phyloP scores from a whole-genome alignment of 2,888 invertebrate species.

The Drosophila seclusa region DNA sequence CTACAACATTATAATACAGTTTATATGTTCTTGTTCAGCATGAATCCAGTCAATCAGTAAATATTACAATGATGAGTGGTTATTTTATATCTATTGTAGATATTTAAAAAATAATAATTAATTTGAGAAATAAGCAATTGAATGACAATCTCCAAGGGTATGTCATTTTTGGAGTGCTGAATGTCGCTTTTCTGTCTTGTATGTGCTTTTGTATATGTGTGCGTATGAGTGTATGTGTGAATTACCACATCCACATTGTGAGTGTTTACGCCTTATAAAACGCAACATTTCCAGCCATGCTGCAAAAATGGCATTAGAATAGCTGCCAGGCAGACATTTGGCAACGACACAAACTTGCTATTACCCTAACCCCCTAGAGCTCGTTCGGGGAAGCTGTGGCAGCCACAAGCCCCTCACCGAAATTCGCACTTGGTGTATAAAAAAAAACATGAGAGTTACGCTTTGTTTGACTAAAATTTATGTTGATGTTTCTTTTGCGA shows the following conservation, averaged over 20 bases:
- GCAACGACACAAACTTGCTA: conserved; percentile 71
- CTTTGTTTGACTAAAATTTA: conserved; percentile 80
- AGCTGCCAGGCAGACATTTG: conserved; percentile 60
- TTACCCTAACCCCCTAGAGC: conserved; percentile 50
- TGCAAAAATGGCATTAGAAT: conserved; percentile 61
- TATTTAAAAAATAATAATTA: neutral
- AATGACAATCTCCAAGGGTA: neutral
- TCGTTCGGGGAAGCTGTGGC: neutral
- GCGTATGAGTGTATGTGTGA: conserved; percentile 13
- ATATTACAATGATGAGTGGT: neutral
- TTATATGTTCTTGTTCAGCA: neutral
- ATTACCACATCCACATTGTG: conserved; percentile 50
- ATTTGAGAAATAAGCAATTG: neutral
- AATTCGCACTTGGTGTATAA: conserved; percentile 38
- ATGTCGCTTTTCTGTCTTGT: neutral
- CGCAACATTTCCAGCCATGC: conserved; percentile 69
- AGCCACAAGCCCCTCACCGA: conserved; percentile 5
- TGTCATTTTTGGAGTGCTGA: neutral
- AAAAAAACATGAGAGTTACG: conserved; percentile 64
- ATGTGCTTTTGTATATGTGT: neutral
- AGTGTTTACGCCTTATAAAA: conserved; percentile 75
- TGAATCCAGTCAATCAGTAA: neutral
- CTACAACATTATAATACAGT: neutral
- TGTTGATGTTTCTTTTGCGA: conserved; percentile 70
- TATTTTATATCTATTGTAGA: neutral